Base-by-base conservation (phyloP, 2,888 invertebrate genomes). In the Fabriciana adippe region DNA sequence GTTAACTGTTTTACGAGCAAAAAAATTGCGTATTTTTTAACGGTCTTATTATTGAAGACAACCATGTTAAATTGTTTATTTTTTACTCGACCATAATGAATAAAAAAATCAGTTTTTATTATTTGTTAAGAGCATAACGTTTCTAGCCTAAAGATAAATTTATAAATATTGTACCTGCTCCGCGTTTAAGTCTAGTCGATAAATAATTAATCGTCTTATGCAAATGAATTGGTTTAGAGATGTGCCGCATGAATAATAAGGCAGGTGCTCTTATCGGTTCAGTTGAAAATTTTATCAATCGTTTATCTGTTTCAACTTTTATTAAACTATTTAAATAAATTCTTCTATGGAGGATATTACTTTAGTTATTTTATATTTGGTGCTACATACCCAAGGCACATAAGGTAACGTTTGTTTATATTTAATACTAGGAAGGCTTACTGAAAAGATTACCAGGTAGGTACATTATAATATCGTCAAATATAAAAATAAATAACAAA, bases 11-110 rank as follows among this genome's bases (percentile, higher is more conserved):
- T 85, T 84, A 85, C 78, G 51, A 75, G 75, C 71, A 81, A 86
- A 84, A 82, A 81, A 64, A 74, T 88, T 89, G 85, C 78, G 79
- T 80, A 85, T 86, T 79, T 84, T 41, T 84, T 83, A 85, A 79
- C 64, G 82, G 81, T 85, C 80, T 67, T 69, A 55, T 68, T 69
- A 55, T 63, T 75, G 70, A 75, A 74, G 73, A 55, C 26, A 47
- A 64, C 72, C 56, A 55, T 67, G 45, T 57, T 47, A 45, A 41
- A 41, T 41, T 11, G 35, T 41, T 41, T 11, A 11, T 41, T 5
- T 47, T 59, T 1, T 48, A n/a, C 3, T 53, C n/a, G n/a, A 47
- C 26, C 45, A 57, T n/a, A 13, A 3, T 26, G 21, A n/a, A 26
- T 8, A 21, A 21, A 21, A n/a, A 57, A 51, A 31, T 55, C 35